Evolutionary conservation across 2,888 invertebrate genomes (phyloP).

Genomic region (Hypomecis atomaria): DNA sequence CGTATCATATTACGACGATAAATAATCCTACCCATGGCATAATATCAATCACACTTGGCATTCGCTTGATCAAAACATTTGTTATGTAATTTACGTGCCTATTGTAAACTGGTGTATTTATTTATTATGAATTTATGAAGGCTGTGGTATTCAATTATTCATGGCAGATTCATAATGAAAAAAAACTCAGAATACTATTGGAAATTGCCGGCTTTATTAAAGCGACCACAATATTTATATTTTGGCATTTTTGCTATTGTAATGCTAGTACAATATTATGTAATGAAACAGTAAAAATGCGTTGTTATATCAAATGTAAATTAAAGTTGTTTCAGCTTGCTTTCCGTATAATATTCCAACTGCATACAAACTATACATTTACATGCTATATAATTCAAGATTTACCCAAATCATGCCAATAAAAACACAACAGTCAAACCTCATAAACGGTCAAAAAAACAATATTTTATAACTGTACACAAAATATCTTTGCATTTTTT

Average conservation of each 20-base stretch:
- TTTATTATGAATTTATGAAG: slow-evolving; percentile 3
- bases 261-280: too few relatives aligned
- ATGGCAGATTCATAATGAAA: not conserved
- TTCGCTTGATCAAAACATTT: slow-evolving; percentile 22
- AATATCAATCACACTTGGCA: slow-evolving; percentile 18
- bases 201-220: too few relatives aligned
- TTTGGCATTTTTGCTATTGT: too few relatives aligned
- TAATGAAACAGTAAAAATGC: too few relatives aligned
- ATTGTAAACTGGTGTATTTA: slow-evolving; percentile 3
- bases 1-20: slow-evolving; percentile 22
- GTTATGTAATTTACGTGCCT: slow-evolving; percentile 11
- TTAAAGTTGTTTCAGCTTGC: too few relatives aligned
- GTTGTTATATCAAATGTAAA: too few relatives aligned
- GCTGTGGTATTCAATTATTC: not conserved
- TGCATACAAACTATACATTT: too few relatives aligned
- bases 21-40: slow-evolving; percentile 17
- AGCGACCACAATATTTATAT: too few relatives aligned
- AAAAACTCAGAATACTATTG: too few relatives aligned
- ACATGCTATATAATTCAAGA: too few relatives aligned
- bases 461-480: not conserved
- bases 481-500: not conserved
- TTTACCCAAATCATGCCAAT: not conserved
- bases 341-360: not conserved
- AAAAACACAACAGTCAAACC: not conserved
- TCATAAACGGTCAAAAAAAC: not conserved